A percentile compares a stretch with the other conserved stretches of the same genome.
phyloP scores from a whole-genome alignment of 2,888 invertebrate genomes.

The Iselma pallidipennis region DNA sequence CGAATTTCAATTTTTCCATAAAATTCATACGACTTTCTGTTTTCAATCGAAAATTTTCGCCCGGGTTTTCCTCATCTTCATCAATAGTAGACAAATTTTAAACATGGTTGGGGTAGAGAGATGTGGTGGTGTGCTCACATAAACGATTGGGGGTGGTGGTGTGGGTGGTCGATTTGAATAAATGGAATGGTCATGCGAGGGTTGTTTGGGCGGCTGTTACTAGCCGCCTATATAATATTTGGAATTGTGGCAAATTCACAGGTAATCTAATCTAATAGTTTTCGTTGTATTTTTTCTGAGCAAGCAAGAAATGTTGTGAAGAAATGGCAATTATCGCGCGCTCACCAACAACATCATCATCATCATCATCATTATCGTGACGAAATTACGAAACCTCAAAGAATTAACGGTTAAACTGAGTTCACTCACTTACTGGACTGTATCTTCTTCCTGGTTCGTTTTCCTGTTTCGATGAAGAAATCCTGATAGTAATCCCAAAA shows the following conservation, averaged over 20 bases:
- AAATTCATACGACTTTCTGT: background rate
- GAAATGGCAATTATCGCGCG: background rate
- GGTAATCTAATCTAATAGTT: slow-evolving; percentile 11
- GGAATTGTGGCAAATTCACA: slow-evolving; percentile 23
- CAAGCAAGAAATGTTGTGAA: background rate
- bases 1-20: background rate
- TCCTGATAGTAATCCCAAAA: slow-evolving; percentile 4
- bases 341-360: background rate
- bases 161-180: slow-evolving; percentile 14
- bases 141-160: background rate
- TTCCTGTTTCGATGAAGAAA: background rate
- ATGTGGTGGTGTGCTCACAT: slow-evolving; percentile 9
- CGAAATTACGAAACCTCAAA: background rate
- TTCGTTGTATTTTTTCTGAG: background rate
- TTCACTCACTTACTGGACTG: background rate
- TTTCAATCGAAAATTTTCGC: too few species aligned
- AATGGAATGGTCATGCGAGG: slow-evolving; percentile 40
- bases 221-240: slow-evolving; percentile 30
- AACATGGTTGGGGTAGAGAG: background rate
- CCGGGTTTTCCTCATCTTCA: too few species aligned
- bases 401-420: background rate
- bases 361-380: background rate
- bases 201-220: slow-evolving; percentile 30
- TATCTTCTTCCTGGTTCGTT: background rate
- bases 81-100: too few species aligned